Percentiles rank a stretch among this genome's conserved stretches.
Evolutionary conservation across 2,888 invertebrate genomes (phyloP).

Genomic region (Sinodicranocentrus sp.): DNA sequence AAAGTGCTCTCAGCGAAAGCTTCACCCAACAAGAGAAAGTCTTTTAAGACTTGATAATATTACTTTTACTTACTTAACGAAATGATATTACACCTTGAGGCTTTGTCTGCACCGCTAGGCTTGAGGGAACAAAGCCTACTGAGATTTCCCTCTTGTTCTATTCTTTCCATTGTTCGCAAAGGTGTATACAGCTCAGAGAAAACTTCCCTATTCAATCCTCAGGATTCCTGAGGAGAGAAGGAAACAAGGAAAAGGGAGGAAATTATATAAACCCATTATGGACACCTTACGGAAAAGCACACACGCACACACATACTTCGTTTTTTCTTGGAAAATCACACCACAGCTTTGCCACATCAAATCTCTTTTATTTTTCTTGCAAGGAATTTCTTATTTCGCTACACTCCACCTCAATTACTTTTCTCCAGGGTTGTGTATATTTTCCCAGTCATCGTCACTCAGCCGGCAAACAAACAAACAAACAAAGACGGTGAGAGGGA

Average conservation of each 20-base stretch:
- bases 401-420: conserved; percentile 17
- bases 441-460: conserved; percentile 15
- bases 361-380: conserved; percentile 32
- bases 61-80: conserved; percentile 61
- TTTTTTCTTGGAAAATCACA: too few relatives aligned
- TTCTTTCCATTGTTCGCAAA: conserved; percentile 17
- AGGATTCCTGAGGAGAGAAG: conserved; percentile 12
- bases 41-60: conserved; percentile 40
- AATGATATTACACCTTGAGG: conserved; percentile 64
- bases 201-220: not conserved
- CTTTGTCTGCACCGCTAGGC: conserved; percentile 31
- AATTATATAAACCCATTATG: conserved; percentile 57
- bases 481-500: not conserved
- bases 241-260: conserved; percentile 21
- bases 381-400: too few relatives aligned
- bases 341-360: conserved; percentile 14
- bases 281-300: conserved; percentile 34
- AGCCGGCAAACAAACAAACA: conserved; percentile 1
- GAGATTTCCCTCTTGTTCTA: conserved; percentile 10
- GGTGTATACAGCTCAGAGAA: conserved; percentile 1
- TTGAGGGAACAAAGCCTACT: conserved; percentile 44
- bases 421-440: not conserved
- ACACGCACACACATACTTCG: too few relatives aligned
- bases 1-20: conserved; percentile 43
- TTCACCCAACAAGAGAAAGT: conserved; percentile 11